Conservation (phyloP, 2,888 invertebrate genomes). For the Salpingus planirostris region DNA sequence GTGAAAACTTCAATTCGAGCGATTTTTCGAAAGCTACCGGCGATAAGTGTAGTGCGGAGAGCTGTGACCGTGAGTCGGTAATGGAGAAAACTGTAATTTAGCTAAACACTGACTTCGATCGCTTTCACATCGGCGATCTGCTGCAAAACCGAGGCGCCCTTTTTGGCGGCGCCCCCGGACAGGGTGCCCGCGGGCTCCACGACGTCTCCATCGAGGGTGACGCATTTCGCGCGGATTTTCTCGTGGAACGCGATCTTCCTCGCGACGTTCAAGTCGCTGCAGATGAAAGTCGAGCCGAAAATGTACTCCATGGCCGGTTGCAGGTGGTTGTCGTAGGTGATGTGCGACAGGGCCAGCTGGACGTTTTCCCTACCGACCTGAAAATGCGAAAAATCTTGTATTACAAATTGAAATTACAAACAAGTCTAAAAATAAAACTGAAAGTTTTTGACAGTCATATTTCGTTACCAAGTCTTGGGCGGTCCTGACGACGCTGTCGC, state of each 20-base stretch:
- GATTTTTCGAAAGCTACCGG: too few species aligned
- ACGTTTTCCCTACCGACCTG: constrained; percentile 75
- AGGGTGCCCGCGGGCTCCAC: constrained; percentile 86
- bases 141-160: constrained; percentile 48
- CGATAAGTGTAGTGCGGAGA: too few species aligned
- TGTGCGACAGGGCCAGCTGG: constrained; percentile 67
- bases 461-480: constrained; percentile 60
- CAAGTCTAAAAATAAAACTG: constrained; percentile 1
- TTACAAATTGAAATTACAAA: constrained; percentile 5
- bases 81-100: too few species aligned
- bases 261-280: constrained; percentile 71
- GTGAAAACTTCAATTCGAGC: too few species aligned
- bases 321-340: constrained; percentile 58
- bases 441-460: background rate
- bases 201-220: constrained; percentile 88
- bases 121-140: constrained; percentile 48
- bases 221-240: constrained; percentile 56
- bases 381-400: constrained; percentile 10
- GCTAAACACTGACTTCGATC: too few species aligned
- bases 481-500: constrained; percentile 36
- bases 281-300: constrained; percentile 80
- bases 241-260: constrained; percentile 72
- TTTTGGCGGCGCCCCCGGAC: constrained; percentile 71
- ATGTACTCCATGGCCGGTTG: constrained; percentile 77
- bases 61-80: too few species aligned